Conservation (phyloP, 2,888 invertebrate genomes). For the Dicyrtoma fusca region DNA sequence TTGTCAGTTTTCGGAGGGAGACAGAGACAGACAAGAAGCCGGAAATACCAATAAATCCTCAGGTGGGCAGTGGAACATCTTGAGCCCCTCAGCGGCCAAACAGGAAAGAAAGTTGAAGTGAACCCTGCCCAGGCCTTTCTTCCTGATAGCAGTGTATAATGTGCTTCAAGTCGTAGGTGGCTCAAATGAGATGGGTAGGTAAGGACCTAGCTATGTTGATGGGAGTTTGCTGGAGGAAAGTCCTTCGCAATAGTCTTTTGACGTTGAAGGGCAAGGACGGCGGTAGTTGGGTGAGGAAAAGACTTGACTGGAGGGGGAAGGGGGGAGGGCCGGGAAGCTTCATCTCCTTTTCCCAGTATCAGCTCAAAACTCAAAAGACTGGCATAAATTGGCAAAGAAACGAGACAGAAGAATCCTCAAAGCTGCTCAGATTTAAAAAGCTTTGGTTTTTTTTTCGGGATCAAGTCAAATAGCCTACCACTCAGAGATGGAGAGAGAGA, state of each 20-base stretch:
- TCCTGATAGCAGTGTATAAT: no score
- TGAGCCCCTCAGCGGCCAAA: no score
- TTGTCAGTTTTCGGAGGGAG: background rate
- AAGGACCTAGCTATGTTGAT: no score
- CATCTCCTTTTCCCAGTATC: slow-evolving; percentile 12
- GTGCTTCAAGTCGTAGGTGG: no score
- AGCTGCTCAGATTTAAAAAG: slow-evolving; percentile 56
- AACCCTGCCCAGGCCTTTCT: no score
- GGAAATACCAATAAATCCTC: slow-evolving; percentile 55
- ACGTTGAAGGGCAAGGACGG: background rate
- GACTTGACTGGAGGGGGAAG: background rate
- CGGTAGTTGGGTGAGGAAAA: background rate
- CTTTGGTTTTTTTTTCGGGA: slow-evolving; percentile 52
- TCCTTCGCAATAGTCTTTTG: no score
- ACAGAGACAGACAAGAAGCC: slow-evolving; percentile 39
- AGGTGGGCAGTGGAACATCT: slow-evolving; percentile 49
- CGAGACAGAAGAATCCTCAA: slow-evolving; percentile 55
- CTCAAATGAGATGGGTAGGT: no score
- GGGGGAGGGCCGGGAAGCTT: background rate
- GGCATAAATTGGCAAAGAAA: slow-evolving; percentile 54
- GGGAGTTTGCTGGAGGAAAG: no score
- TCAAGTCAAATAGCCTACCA: slow-evolving; percentile 50
- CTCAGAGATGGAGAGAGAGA: slow-evolving; percentile 6
- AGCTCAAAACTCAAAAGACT: slow-evolving; percentile 37
- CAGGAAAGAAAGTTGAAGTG: no score